Evolutionary conservation across 1,140 invertebrate species (phyloP), one percentile per base, ranked within the genome.

Genomic region (Pseudomyrmex pallidus): DNA sequence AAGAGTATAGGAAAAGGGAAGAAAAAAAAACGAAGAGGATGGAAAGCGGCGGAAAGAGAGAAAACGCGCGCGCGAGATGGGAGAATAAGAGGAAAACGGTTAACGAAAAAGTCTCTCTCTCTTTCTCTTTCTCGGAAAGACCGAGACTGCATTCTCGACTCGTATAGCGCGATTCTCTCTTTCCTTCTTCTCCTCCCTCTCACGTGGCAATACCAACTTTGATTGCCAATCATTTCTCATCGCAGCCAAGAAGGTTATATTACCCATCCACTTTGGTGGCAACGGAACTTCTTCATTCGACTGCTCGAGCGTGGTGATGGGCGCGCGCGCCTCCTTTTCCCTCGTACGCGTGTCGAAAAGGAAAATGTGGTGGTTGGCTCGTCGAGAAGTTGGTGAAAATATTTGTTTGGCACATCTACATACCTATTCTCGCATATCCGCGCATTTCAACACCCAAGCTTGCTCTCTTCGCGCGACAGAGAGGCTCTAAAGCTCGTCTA

Each of bases 141-240:
- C 66, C 74, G 46, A 83, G 76, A 22, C 20, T 80, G 74, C 87
- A 80, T 68, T 85, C 74, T 66, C 70, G 57, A 44, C 20, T 1
- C 48, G 54, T 50, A 54, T 50, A 54, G 17, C 8, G 54, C 61
- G 72, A 82, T 46, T 83, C 48, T 57, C 35, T 35, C 35, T 35
- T 35, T 35, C 5, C 35, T 35, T 7, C 35, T 5, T 35, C 5
- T 7, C 35, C 50, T 35, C 70, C 50, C 63, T 59, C 52, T 50
- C 83, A 2, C 61, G 57, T 61, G 54, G 85, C 76, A 89, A 90
- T 89, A 91, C 85, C 86, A 90, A 91, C 86, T 92, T 91, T 90
- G 90, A 90, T 92, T 91, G 90, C 85, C 91, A 92, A 92, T 92
- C 89, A 90, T 92, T 91, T 90, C 85, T 91, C 89, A 89, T 76